Evolutionary conservation across 2,113 vertebrate genomes (phyloP).

Genomic region (Barbus barbus): DNA sequence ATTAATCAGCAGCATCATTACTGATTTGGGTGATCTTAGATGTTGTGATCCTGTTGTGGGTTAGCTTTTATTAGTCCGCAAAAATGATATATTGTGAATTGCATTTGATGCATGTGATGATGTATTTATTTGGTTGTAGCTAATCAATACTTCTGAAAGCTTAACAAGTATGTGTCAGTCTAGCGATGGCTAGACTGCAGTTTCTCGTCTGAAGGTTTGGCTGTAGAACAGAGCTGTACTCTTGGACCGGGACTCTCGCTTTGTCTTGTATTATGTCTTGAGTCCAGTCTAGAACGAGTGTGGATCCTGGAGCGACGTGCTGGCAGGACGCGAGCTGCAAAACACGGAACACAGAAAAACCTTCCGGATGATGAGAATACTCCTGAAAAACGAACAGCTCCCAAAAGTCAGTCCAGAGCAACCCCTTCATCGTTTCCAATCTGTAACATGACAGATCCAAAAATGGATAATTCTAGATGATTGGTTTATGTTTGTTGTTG

Average conservation of each 20-base stretch:
- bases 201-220: background rate
- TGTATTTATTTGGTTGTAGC: background rate
- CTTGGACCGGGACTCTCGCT: background rate
- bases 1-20: too few species aligned
- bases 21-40: too few species aligned
- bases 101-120: background rate
- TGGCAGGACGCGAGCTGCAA: background rate
- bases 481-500: conserved; percentile 62
- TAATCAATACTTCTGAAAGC: background rate
- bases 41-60: too few species aligned
- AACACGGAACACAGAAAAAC: too few species aligned
- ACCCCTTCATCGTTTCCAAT: conserved; percentile 51
- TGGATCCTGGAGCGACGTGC: background rate
- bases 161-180: background rate
- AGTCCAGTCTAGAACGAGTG: background rate
- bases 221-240: background rate
- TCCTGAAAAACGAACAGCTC: too few species aligned
- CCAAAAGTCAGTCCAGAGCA: conserved; percentile 55
- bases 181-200: background rate
- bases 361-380: too few species aligned
- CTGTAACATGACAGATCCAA: conserved; percentile 63
- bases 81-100: background rate
- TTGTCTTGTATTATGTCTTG: conserved; percentile 15
- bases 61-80: too few species aligned
- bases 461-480: conserved; percentile 63